A percentile compares a stretch with the other conserved stretches of the same genome.
Conservation (phyloP, 64 coral and sea anemone species). For the Pachyseris speciosa region DNA sequence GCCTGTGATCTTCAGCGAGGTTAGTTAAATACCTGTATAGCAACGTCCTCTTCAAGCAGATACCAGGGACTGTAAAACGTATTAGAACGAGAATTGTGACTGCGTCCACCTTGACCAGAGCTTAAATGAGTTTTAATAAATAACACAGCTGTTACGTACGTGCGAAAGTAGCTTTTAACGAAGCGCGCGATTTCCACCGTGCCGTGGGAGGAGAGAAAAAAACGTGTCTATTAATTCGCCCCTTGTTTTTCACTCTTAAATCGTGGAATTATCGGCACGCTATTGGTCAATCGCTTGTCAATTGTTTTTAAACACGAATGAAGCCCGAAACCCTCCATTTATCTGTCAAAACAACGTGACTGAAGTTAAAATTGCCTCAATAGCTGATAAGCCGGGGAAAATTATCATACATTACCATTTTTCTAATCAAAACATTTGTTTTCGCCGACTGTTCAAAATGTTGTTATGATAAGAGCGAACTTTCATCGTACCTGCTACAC, state of each 20-base stretch:
- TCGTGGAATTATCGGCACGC: constrained; percentile 12
- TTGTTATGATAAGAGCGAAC: background rate
- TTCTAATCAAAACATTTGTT: constrained; percentile 33
- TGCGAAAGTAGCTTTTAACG: constrained; percentile 7
- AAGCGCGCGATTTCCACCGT: background rate
- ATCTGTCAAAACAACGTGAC: constrained; percentile 41
- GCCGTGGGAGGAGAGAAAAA: background rate
- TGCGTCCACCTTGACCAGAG: background rate
- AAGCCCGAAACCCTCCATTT: constrained; percentile 1
- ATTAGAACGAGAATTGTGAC: background rate
- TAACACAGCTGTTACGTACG: background rate
- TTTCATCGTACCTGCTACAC: background rate
- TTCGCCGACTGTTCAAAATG: background rate
- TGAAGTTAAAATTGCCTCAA: constrained; percentile 19
- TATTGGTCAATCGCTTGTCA: constrained; percentile 22
- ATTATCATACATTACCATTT: constrained; percentile 54
- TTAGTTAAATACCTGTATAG: background rate
- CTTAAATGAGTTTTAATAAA: background rate
- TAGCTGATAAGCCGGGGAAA: constrained; percentile 20
- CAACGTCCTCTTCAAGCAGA: background rate
- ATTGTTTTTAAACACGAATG: constrained; percentile 44
- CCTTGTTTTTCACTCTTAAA: background rate
- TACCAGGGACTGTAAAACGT: background rate
- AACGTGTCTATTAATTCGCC: background rate
- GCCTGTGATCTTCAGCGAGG: background rate